Conservation (phyloP, 2,888 invertebrate genomes). For the Vesta saturnalis region DNA sequence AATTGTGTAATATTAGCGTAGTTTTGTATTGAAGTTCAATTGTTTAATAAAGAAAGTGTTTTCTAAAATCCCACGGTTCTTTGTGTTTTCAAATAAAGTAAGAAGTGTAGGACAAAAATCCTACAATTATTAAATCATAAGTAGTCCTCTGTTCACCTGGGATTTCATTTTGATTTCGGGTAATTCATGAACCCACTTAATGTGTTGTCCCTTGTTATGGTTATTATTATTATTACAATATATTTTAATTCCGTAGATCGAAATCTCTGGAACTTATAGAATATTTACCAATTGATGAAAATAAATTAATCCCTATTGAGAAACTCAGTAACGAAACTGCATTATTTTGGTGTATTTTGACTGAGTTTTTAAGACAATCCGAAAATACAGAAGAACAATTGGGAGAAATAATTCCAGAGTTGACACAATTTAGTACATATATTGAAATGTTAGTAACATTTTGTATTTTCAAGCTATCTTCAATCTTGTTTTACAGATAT, state of each 20-base stretch:
- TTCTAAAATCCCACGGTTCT: no score
- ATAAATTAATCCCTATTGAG: constrained; percentile 65
- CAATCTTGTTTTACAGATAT: constrained; percentile 22
- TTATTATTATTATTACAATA: no score
- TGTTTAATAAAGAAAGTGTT: no score
- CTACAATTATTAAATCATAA: no score
- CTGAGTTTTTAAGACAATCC: constrained; percentile 61
- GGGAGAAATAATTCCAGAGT: constrained; percentile 76
- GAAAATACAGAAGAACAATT: constrained; percentile 57
- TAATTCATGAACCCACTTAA: no score
- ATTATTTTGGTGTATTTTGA: constrained; percentile 72
- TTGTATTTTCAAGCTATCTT: neutral
- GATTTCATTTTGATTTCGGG: no score
- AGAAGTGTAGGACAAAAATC: no score
- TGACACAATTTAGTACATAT: constrained; percentile 77
- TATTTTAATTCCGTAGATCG: constrained; percentile 34
- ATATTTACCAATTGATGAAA: constrained; percentile 61
- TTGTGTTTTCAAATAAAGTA: no score
- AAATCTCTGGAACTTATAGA: constrained; percentile 59
- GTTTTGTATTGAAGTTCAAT: no score
- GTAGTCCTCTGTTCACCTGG: no score
- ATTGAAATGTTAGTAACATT: constrained; percentile 68
- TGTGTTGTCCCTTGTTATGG: no score
- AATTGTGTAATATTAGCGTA: no score
- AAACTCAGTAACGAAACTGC: constrained; percentile 66